Evolutionary conservation across 2,888 invertebrate species (phyloP).

Genomic region (Deroplatys truncata): DNA sequence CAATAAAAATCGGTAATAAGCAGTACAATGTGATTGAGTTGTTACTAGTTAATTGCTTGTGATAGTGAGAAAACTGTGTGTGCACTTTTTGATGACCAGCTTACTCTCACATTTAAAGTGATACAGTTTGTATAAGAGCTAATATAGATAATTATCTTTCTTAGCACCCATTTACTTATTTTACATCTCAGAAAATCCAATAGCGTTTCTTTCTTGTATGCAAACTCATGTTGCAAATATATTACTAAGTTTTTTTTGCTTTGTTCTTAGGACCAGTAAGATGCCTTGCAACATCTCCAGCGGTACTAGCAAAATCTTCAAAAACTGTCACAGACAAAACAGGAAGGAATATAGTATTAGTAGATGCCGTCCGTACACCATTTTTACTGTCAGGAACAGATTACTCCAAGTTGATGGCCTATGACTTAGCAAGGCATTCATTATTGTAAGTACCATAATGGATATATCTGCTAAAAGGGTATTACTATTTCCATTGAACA

Average conservation of each 20-base stretch:
- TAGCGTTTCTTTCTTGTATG: no score
- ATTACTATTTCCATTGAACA: neutral
- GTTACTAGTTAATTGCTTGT: no score
- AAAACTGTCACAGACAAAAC: slow-evolving; percentile 47
- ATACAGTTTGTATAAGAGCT: no score
- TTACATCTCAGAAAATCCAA: no score
- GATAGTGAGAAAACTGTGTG: no score
- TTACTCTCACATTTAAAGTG: no score
- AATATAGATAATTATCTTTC: no score
- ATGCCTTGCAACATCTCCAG: slow-evolving; percentile 7
- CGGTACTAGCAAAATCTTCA: neutral
- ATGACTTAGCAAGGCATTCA: slow-evolving; percentile 89
- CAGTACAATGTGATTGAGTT: no score
- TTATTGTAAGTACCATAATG: slow-evolving; percentile 63
- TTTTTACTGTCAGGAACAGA: slow-evolving; percentile 90
- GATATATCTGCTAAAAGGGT: neutral
- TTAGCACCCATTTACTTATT: no score
- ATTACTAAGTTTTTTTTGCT: neutral
- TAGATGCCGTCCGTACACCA: slow-evolving; percentile 96
- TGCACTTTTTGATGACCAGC: no score
- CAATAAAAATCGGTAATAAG: no score
- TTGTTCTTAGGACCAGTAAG: neutral
- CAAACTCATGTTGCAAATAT: no score
- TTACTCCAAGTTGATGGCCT: slow-evolving; percentile 92
- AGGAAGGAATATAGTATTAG: slow-evolving; percentile 84